Evolutionary conservation across 2,888 invertebrate genomes (phyloP), one percentile per base, ranked within the genome.

Genomic region (Atherix ibis): DNA sequence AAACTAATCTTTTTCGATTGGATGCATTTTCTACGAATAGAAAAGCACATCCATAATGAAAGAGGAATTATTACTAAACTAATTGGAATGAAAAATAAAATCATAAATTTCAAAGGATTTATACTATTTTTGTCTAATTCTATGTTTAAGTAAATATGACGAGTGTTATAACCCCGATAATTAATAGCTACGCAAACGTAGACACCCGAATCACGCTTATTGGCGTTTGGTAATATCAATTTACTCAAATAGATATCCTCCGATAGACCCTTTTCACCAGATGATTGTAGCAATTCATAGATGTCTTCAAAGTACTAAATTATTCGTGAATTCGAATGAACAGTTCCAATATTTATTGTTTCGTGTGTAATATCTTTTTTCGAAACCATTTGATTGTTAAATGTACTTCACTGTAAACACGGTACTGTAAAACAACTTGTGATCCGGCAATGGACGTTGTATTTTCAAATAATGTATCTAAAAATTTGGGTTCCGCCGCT

Each of bases 131-230:
- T 18, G 2, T 47, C 48, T n/a, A n/a, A n/a, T n/a, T n/a, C 58
- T 48, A n/a, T n/a, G 5, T 48, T 43, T n/a, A 58, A 42, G 38
- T 48, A 55, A 4, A 54, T 52, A 31, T 60, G 57, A 2, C 52
- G 43, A 27, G 55, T 51, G 30, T 48, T 51, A 35, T 54, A 50
- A 1, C 61, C 61, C 2, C 46, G 48, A 43, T 53, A 55, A 35
- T 51, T 61, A 2, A 59, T 52, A 10, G 55, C 55, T 19, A 54
- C 58, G 37, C 59, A 59, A 4, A 56, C 56, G 39, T 59, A 59
- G 31, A 44, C 49, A 1, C 58, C 58, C 4, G 48, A 46, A 42
- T 61, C 56, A 14, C 46, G 31, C 6, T 42, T 30, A 0, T 48
- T 44, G 4, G 54, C 50, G 9, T 45, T 49, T 38, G 52, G 56